Conservation (phyloP, 2,797 vertebrate genomes). For the Glossophaga mutica region DNA sequence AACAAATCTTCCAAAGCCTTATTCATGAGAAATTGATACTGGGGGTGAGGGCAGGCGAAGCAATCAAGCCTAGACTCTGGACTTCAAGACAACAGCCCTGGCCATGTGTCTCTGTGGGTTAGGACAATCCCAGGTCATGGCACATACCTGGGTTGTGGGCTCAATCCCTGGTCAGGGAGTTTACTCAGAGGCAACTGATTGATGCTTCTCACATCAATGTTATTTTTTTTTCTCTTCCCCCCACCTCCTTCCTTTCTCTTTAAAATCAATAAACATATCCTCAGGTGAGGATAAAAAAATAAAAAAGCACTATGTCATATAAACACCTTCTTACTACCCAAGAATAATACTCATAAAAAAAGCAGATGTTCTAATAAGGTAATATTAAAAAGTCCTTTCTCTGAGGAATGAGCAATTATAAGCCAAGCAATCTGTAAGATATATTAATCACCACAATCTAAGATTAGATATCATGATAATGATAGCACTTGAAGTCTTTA, state of each 20-base stretch:
- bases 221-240: no score
- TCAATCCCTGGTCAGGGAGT: neutral
- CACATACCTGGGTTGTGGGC: neutral
- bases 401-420: neutral
- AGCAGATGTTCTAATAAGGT: neutral
- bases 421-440: slow-evolving; percentile 10
- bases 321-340: neutral
- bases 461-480: neutral
- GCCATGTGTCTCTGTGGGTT: neutral
- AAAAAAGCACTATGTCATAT: neutral
- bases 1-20: neutral
- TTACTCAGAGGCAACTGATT: neutral
- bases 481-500: neutral
- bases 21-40: slow-evolving; percentile 4
- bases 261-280: neutral
- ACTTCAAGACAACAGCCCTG: neutral
- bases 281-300: neutral
- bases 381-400: slow-evolving; percentile 24
- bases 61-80: neutral
- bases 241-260: neutral
- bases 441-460: neutral
- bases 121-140: neutral
- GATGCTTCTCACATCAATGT: neutral
- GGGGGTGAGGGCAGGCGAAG: neutral
- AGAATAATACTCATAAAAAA: neutral